Evolutionary conservation across 2,888 invertebrate genomes (phyloP).

Genomic region (Synergus umbraculus): DNA sequence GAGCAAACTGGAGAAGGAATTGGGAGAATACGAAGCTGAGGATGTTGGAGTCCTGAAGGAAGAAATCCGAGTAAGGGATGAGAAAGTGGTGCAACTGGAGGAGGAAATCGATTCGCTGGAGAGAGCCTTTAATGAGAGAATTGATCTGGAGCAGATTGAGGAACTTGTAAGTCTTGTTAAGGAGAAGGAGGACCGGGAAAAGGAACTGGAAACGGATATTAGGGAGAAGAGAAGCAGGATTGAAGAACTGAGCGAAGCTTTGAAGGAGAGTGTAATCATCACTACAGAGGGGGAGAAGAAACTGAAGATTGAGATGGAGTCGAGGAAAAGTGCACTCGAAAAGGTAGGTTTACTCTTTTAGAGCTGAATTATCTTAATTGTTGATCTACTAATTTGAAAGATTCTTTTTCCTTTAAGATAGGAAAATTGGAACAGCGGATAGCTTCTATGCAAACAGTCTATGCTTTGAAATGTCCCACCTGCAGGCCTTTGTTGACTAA

Average conservation of each 20-base stretch:
- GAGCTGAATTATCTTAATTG: background rate
- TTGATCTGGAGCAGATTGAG: conserved; percentile 70
- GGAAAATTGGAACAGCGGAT: conserved; percentile 85
- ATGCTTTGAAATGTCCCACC: conserved; percentile 83
- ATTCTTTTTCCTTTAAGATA: conserved; percentile 78
- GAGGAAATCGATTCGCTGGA: conserved; percentile 71
- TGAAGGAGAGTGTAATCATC: conserved; percentile 88
- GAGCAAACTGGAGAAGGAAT: conserved; percentile 60
- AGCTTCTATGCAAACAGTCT: conserved; percentile 84
- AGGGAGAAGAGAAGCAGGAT: conserved; percentile 79
- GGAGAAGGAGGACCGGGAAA: conserved; percentile 78
- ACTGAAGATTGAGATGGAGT: conserved; percentile 79
- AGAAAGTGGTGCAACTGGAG: conserved; percentile 65
- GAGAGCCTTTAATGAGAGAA: conserved; percentile 66
- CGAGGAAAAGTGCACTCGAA: conserved; percentile 82
- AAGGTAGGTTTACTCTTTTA: conserved; percentile 79
- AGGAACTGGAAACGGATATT: conserved; percentile 78
- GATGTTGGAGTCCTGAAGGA: conserved; percentile 67
- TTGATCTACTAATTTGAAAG: background rate
- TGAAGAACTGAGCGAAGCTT: conserved; percentile 88
- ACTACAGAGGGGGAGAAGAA: conserved; percentile 83
- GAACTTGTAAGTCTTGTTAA: conserved; percentile 67
- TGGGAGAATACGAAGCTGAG: conserved; percentile 63
- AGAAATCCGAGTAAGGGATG: conserved; percentile 66
- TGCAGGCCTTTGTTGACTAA: conserved; percentile 83